Conservation (phyloP, 2,888 invertebrate genomes). For the Laothoe populi region DNA sequence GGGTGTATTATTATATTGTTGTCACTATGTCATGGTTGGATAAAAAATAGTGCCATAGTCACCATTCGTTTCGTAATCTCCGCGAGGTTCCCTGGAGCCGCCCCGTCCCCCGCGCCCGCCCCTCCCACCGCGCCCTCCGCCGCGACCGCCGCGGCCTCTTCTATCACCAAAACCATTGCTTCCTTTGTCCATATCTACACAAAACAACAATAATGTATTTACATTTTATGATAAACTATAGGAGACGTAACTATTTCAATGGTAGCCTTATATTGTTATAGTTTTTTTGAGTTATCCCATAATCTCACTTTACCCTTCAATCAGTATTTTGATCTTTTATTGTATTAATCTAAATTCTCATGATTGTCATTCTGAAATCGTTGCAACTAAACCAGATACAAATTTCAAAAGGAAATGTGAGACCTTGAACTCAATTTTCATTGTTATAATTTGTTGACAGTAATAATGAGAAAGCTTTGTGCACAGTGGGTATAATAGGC, state of each 20-base stretch:
- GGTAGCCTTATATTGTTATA: too few relatives aligned
- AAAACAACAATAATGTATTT: too few relatives aligned
- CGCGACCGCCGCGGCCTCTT: constrained; percentile 66
- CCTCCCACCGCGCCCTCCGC: constrained; percentile 62
- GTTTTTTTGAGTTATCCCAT: too few relatives aligned
- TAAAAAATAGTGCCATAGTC: constrained; percentile 36
- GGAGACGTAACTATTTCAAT: too few relatives aligned
- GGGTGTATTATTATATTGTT: too few relatives aligned
- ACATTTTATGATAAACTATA: too few relatives aligned
- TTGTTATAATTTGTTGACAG: background rate
- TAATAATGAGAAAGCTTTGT: background rate
- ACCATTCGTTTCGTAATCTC: constrained; percentile 59
- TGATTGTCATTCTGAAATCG: background rate
- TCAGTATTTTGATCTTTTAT: background rate
- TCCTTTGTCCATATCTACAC: constrained; percentile 51
- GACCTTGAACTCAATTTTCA: background rate
- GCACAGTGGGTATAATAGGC: too few relatives aligned
- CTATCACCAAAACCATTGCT: constrained; percentile 66
- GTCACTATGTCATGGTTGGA: too few relatives aligned
- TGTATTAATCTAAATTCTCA: too few relatives aligned
- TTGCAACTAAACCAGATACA: background rate
- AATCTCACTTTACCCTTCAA: too few relatives aligned
- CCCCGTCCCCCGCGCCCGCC: constrained; percentile 58
- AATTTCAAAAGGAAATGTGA: constrained; percentile 4
- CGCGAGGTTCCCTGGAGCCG: constrained; percentile 52